Evolutionary conservation across 2,888 invertebrate genomes (phyloP), one percentile per base, ranked within the genome.

Genomic region (Subacronicta megacephala): DNA sequence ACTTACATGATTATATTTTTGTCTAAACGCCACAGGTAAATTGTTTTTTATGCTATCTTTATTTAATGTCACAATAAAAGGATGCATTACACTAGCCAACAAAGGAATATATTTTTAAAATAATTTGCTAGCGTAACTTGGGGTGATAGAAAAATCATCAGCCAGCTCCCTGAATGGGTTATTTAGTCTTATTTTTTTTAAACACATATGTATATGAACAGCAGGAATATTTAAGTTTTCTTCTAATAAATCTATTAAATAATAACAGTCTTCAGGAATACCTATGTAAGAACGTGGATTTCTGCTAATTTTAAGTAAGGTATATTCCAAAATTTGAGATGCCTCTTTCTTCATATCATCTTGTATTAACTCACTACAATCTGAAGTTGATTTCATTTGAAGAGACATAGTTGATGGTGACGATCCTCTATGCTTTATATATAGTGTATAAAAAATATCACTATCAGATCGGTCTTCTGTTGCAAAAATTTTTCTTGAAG

Each of bases 21-120:
- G 69, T 16, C 75, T 75, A 47, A 78, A 79, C 9, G 77, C 62
- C 49, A 75, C 74, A 3, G 76, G 72, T 49, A 79, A 59, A 62
- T 50, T 72, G 1, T 18, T 55, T 62, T 62, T 72, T 78, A 15
- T 49, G 0, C 0, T 7, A 16, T 38, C 10, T 10, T 49, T 43
- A 31, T 49, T 16, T 69, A 59, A 72, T 7, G 17, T 35, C 3
- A 75, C 69, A 62, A 75, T 58, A 53, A 75, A 72, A 18, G 72
- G 64, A 26, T 54, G 55, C 51, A 75, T 43, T 7, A 69, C 43
- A 60, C 65, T 72, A 9, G 65, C 68, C 47, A 75, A 41, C 7
- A 62, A 5, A 18, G 74, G 71, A 16, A 78, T 53, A 46, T 57
- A 59, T 61, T 63, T 61, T 0, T 46, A 35, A 67, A 69, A 66